Evolutionary conservation across 2,113 vertebrate genomes (phyloP), one percentile per base, ranked within the genome.

Genomic region (Sander lucioperca): DNA sequence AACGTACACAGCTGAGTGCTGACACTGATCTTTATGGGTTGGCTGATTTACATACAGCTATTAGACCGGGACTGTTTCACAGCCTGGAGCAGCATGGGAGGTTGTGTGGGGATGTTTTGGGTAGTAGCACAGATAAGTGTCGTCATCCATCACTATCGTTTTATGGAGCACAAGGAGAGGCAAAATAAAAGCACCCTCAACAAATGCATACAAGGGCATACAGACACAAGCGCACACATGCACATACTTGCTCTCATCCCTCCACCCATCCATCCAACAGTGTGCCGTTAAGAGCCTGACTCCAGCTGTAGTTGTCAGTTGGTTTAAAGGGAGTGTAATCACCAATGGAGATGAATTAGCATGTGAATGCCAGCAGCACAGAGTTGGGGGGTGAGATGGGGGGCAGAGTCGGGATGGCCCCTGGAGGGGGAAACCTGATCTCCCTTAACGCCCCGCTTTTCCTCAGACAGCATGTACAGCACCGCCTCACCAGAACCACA

Each of bases 241-340:
- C 36, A 69, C 59, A 53, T 51, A 53, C 74, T 59, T 6, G 2
- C 72, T 65, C 45, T 65, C 83, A 75, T 76, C 86, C 68, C 76
- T 84, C 81, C 83, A 78, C 71, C 85, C 87, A 85, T 83, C 86
- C 80, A 48, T 86, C 91, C 85, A 88, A 92, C 89, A 80, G 88
- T 86, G 90, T 90, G 89, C 88, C 89, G 87, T 94, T 96, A 91
- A 96, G 96, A 96, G 97, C 94, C 78, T 92, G 82, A 96, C 96
- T 97, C 96, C 97, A 97, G 96, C 97, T 97, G 97, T 97, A 95
- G 95, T 97, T 97, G 97, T 97, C 96, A 96, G 96, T 95, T 94
- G 94, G 96, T 97, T 95, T 96, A 96, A 96, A 96, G 96, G 95
- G 95, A 97, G 96, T 95, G 95, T 97, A 97, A 97, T 97, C 96